Evolutionary conservation across 2,888 invertebrate species (phyloP).

Genomic region (Limnephilus marmoratus): DNA sequence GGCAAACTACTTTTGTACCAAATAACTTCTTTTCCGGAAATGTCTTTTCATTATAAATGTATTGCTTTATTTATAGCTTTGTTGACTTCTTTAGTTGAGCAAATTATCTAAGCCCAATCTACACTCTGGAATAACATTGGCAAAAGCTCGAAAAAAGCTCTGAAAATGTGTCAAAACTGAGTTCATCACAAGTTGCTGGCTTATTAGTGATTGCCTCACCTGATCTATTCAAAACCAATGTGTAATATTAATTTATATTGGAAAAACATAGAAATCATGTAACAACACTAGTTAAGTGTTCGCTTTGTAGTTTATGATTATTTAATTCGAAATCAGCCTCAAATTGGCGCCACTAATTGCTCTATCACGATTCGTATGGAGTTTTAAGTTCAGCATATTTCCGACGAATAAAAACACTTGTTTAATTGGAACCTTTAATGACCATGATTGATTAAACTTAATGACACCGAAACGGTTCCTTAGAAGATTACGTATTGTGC

Average conservation of each 20-base stretch:
- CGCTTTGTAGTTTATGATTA: background rate
- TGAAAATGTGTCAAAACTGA: no score
- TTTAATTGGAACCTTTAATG: slow-evolving; percentile 27
- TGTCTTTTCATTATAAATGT: no score
- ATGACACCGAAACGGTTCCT: slow-evolving; percentile 7
- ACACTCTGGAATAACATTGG: background rate
- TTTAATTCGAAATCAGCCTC: background rate
- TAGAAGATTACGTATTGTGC: background rate
- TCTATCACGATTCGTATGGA: slow-evolving; percentile 9
- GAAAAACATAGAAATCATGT: background rate
- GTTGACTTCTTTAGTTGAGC: no score
- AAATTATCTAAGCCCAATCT: background rate
- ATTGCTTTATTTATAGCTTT: no score
- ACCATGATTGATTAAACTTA: slow-evolving; percentile 16
- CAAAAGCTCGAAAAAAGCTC: no score
- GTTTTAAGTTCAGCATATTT: slow-evolving; percentile 8
- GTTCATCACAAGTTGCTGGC: no score
- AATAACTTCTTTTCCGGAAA: no score
- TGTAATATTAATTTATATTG: background rate
- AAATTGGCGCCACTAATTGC: slow-evolving; percentile 12
- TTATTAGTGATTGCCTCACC: background rate
- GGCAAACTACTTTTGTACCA: no score
- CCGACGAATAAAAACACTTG: background rate
- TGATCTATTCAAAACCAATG: background rate
- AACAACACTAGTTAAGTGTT: background rate